Percentiles rank a stretch among this genome's conserved stretches.
Conservation (phyloP, 2,113 vertebrate genomes). For the Nothobranchius kuhntae region DNA sequence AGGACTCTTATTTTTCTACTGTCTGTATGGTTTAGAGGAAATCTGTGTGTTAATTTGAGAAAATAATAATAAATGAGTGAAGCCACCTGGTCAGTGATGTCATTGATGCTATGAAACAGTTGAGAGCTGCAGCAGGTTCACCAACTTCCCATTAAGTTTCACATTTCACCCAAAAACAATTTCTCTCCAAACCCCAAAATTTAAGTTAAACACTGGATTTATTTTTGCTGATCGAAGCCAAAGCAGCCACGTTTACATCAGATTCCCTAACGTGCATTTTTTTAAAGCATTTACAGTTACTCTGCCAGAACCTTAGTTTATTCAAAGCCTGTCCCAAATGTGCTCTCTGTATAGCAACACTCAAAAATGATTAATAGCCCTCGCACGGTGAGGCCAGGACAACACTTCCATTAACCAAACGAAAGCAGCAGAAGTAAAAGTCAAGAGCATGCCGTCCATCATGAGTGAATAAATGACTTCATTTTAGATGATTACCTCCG, state of each 20-base stretch:
- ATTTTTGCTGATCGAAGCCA: constrained; percentile 43
- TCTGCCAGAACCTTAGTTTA: constrained; percentile 58
- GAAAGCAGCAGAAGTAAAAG: constrained; percentile 51
- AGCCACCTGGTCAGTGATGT: not conserved
- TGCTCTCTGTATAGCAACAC: constrained; percentile 60
- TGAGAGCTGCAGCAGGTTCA: constrained; percentile 4
- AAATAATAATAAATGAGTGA: not conserved
- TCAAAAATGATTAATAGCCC: constrained; percentile 62
- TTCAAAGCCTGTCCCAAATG: constrained; percentile 49
- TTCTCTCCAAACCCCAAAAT: constrained; percentile 17
- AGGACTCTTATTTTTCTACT: constrained; percentile 5
- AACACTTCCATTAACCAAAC: constrained; percentile 47
- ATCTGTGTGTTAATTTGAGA: not conserved
- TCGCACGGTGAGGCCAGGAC: constrained; percentile 33
- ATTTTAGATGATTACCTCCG: constrained; percentile 40
- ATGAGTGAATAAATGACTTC: constrained; percentile 53
- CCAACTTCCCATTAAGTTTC: constrained; percentile 4
- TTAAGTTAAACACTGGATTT: constrained; percentile 28
- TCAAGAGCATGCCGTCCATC: constrained; percentile 57
- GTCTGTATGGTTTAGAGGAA: constrained; percentile 1
- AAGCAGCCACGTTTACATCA: constrained; percentile 34
- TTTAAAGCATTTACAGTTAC: constrained; percentile 37
- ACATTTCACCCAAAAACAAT: constrained; percentile 11
- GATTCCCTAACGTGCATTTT: constrained; percentile 59
- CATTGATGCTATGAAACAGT: not conserved